phyloP scores from a whole-genome alignment of 2,113 vertebrate species.

The Caloenas nicobarica region DNA sequence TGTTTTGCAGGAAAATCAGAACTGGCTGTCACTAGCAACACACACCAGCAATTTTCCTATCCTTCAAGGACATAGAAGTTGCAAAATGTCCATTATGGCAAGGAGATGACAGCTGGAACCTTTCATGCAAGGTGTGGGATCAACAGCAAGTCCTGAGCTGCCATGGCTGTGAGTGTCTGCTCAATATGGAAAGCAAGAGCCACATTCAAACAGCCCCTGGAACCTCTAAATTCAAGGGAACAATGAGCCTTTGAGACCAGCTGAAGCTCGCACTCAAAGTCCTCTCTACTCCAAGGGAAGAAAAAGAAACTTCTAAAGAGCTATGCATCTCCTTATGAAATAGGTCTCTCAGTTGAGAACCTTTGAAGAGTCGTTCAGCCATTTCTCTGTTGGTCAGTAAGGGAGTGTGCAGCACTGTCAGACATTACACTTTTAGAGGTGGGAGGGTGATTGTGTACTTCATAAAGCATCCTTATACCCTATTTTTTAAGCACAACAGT shows the following conservation, averaged over 20 bases:
- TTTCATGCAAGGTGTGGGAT: slow-evolving; percentile 2
- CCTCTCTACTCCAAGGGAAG: neutral
- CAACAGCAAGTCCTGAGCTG: neutral
- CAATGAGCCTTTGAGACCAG: slow-evolving; percentile 34
- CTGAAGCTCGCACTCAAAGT: neutral
- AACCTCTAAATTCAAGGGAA: neutral
- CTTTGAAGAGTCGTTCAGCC: neutral
- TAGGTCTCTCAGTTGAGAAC: neutral
- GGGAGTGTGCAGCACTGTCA: neutral
- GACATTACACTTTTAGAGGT: neutral
- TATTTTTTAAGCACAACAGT: neutral
- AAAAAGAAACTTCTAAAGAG: neutral
- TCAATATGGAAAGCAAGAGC: neutral
- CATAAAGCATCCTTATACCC: neutral
- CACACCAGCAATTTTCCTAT: neutral
- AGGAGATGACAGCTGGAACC: neutral
- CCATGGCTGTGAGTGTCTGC: neutral
- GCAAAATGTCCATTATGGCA: neutral
- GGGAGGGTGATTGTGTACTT: neutral
- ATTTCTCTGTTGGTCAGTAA: neutral
- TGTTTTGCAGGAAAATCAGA: neutral
- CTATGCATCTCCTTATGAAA: neutral
- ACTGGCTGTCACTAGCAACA: neutral
- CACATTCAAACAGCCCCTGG: neutral
- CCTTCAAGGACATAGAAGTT: neutral